phyloP scores from a whole-genome alignment of 1,140 invertebrate species.

The Harpegnathos saltator region DNA sequence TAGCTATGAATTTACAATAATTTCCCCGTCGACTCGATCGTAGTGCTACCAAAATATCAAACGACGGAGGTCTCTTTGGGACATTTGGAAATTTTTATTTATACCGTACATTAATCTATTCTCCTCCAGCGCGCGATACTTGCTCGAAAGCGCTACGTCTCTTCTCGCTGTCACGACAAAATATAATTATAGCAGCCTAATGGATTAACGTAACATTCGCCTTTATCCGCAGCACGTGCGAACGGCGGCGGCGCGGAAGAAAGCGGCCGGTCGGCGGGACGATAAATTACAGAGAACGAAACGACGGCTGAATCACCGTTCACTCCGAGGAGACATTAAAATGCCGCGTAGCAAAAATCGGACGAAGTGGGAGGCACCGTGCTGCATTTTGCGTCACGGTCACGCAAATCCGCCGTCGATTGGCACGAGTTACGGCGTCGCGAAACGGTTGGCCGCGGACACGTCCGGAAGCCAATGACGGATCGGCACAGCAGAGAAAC shows the following conservation, averaged over 20 bases:
- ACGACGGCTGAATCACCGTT: constrained; percentile 59
- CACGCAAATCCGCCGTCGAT: constrained; percentile 61
- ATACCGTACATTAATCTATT: no score
- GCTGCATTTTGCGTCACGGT: constrained; percentile 53
- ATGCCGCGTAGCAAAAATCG: constrained; percentile 50
- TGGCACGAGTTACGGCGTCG: constrained; percentile 53
- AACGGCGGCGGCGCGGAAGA: constrained; percentile 24
- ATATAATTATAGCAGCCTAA: constrained; percentile 8
- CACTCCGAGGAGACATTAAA: constrained; percentile 17
- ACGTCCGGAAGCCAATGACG: constrained; percentile 62
- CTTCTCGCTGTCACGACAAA: not conserved
- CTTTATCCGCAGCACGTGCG: constrained; percentile 44
- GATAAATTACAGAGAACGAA: constrained; percentile 66
- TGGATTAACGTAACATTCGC: constrained; percentile 24
- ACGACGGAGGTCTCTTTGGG: no score
- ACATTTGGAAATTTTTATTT: no score
- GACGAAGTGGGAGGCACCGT: constrained; percentile 37
- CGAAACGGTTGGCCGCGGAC: constrained; percentile 50
- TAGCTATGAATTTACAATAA: no score
- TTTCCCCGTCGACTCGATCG: no score
- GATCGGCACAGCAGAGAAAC: constrained; percentile 48
- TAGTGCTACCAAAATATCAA: no score
- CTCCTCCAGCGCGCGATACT: not conserved
- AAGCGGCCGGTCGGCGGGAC: constrained; percentile 13
- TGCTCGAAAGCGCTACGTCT: not conserved